Evolutionary conservation across 92 coral and sea anemone genomes (phyloP).

Genomic region (Micromussa lordhowensis): DNA sequence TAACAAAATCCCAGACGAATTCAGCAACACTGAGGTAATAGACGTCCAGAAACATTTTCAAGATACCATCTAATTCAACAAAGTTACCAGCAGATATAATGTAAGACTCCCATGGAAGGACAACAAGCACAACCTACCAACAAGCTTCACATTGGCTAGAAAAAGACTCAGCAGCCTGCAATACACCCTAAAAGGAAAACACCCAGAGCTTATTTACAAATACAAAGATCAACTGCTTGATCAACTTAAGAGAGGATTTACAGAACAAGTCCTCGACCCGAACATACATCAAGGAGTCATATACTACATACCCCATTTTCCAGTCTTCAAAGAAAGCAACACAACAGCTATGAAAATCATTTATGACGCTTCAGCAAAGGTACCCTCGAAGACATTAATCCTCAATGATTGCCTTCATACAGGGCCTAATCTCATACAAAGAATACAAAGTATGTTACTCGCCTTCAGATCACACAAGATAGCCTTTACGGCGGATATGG

Average conservation of each 20-base stretch:
- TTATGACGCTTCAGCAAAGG: background rate
- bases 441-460: too few relatives aligned
- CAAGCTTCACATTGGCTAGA: too few relatives aligned
- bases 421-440: too few relatives aligned
- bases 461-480: too few relatives aligned
- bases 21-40: constrained; percentile 20
- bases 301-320: too few relatives aligned
- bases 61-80: constrained; percentile 54
- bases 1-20: constrained; percentile 51
- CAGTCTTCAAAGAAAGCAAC: constrained; percentile 55
- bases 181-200: too few relatives aligned
- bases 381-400: constrained; percentile 1
- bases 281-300: too few relatives aligned
- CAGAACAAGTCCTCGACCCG: constrained; percentile 51
- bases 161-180: too few relatives aligned
- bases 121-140: background rate
- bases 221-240: constrained; percentile 62
- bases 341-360: constrained; percentile 1
- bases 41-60: constrained; percentile 42
- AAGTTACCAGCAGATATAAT: constrained; percentile 48
- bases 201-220: constrained; percentile 28
- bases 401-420: too few relatives aligned
- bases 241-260: constrained; percentile 64
- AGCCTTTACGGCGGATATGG: too few relatives aligned
- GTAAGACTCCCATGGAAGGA: constrained; percentile 61